phyloP scores from a whole-genome alignment of 2,888 invertebrate genomes.

The Acanthopleura granulata region DNA sequence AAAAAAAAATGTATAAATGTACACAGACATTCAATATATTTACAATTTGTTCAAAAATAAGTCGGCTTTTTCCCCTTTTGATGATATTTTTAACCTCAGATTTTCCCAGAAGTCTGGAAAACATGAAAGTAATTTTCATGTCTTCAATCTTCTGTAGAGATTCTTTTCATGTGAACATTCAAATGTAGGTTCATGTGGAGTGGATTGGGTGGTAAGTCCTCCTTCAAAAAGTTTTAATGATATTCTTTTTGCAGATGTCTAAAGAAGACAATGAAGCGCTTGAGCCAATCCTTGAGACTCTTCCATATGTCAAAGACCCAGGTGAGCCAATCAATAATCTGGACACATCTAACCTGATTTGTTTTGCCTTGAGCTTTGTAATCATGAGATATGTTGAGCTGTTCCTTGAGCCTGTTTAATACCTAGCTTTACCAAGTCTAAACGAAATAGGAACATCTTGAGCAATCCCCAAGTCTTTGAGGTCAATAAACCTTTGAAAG shows the following conservation, averaged over 20 bases:
- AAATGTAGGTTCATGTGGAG: no score
- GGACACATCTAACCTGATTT: no score
- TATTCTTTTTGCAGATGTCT: conserved; percentile 22
- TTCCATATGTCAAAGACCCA: conserved; percentile 19
- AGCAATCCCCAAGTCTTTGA: no score
- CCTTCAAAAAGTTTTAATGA: neutral
- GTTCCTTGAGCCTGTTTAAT: no score
- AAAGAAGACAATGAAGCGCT: conserved; percentile 28
- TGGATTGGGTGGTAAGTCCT: neutral
- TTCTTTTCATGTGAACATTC: no score
- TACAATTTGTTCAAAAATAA: no score
- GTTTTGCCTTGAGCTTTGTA: neutral
- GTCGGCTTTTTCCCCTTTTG: neutral
- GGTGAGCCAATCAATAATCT: neutral
- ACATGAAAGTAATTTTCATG: neutral
- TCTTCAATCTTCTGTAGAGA: no score
- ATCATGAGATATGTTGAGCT: neutral
- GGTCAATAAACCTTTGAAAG: no score
- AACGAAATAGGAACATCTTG: no score
- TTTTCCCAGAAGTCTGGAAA: neutral
- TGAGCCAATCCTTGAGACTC: conserved; percentile 21
- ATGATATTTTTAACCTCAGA: neutral
- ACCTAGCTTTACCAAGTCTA: no score
- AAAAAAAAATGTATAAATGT: no score
- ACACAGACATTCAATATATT: no score